Evolutionary conservation across 2,797 vertebrate species (phyloP).

Genomic region (Silurus aristotelis): DNA sequence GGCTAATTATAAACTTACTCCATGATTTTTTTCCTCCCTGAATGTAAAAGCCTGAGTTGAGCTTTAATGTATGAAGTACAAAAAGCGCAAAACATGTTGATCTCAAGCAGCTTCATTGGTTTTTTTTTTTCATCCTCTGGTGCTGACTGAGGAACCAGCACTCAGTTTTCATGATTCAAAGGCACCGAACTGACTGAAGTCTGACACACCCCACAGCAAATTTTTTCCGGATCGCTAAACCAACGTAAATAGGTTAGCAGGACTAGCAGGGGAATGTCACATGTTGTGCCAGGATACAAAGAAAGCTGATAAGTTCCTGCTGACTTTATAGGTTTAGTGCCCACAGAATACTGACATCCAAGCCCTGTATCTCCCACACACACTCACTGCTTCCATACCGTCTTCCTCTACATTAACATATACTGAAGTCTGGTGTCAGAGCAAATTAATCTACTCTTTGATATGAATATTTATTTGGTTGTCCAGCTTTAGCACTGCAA

Average conservation of each 20-base stretch:
- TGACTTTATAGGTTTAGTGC: slow-evolving; percentile 31
- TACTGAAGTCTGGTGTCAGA: slow-evolving; percentile 50
- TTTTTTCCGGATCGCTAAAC: slow-evolving; percentile 4
- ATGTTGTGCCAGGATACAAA: slow-evolving; percentile 8
- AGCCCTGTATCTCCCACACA: background rate
- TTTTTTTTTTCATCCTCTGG: background rate
- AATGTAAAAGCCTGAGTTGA: slow-evolving; percentile 6
- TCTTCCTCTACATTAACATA: slow-evolving; percentile 54
- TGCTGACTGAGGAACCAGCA: slow-evolving; percentile 22
- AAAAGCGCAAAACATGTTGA: slow-evolving; percentile 14
- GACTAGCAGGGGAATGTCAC: slow-evolving; percentile 34
- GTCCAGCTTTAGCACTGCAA: slow-evolving; percentile 38
- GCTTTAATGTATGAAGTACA: slow-evolving; percentile 33
- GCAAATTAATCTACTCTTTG: slow-evolving; percentile 51
- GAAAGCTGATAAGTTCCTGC: slow-evolving; percentile 23
- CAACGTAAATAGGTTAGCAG: background rate
- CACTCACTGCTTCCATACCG: slow-evolving; percentile 41
- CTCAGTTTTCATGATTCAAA: background rate
- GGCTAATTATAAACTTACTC: slow-evolving; percentile 5
- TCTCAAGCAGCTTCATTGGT: background rate
- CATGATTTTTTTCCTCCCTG: slow-evolving; percentile 15
- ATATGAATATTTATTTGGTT: slow-evolving; percentile 39
- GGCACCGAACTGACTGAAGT: slow-evolving; percentile 22
- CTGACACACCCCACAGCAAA: slow-evolving; percentile 52
- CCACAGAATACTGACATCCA: slow-evolving; percentile 7